Conservation (phyloP, 2,797 vertebrate genomes). For the Acanthornis magna region DNA sequence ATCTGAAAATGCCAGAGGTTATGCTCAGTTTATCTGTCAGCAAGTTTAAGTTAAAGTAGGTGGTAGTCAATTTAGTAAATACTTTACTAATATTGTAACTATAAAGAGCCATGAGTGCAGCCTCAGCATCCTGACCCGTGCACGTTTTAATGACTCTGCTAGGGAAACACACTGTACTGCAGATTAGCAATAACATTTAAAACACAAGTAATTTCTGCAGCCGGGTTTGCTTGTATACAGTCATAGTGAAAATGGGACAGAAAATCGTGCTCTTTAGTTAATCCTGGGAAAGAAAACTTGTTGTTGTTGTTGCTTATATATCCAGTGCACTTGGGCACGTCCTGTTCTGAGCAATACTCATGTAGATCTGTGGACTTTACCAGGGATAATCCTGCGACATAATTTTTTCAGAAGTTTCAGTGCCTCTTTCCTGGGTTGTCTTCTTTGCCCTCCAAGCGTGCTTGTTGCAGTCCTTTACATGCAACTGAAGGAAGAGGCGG, state of each 20-base stretch:
- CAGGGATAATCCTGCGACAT: neutral
- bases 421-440: neutral
- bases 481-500: neutral
- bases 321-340: neutral
- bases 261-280: neutral
- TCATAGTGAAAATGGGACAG: constrained; percentile 43
- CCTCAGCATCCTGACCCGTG: constrained; percentile 1
- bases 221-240: neutral
- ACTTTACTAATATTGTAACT: constrained; percentile 58
- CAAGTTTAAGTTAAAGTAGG: constrained; percentile 64
- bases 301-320: neutral
- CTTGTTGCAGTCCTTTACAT: neutral
- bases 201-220: constrained; percentile 31
- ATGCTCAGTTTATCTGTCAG: constrained; percentile 68
- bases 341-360: neutral
- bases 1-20: constrained; percentile 66
- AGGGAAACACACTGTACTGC: neutral
- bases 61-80: constrained; percentile 68
- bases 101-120: neutral
- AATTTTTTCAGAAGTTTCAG: neutral
- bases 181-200: constrained; percentile 42
- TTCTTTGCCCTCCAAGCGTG: neutral
- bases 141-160: neutral
- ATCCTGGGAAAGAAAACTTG: constrained; percentile 30
- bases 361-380: neutral